Percentiles rank a stretch among this genome's conserved stretches.
Evolutionary conservation across 2,797 vertebrate genomes (phyloP).

Genomic region (Martes flavigula): DNA sequence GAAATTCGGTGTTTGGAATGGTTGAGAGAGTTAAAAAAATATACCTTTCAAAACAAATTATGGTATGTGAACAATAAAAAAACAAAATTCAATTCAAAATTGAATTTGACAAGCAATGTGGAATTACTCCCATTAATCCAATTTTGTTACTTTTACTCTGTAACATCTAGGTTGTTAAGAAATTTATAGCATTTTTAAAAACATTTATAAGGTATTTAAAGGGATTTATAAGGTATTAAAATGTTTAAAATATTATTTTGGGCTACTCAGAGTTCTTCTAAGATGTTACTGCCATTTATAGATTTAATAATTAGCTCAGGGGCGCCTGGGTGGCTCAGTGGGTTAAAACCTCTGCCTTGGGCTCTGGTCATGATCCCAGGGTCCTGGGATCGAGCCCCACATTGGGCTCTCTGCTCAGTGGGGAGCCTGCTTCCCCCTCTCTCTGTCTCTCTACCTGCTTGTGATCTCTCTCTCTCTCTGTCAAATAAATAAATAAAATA

Average conservation of each 20-base stretch:
- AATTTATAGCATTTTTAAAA: not conserved
- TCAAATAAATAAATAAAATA: too few relatives aligned
- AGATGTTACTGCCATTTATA: constrained; percentile 50
- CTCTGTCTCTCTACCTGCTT: too few relatives aligned
- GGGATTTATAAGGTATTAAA: not conserved
- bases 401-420: too few relatives aligned
- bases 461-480: too few relatives aligned
- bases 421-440: too few relatives aligned
- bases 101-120: not conserved
- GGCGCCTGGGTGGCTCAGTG: too few relatives aligned
- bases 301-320: constrained; percentile 59
- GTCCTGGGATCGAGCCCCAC: too few relatives aligned
- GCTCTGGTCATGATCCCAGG: too few relatives aligned
- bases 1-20: not conserved
- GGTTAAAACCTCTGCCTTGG: too few relatives aligned
- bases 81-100: not conserved
- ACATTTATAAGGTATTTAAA: not conserved
- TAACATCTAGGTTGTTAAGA: not conserved
- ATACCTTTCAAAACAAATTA: not conserved
- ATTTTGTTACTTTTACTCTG: not conserved
- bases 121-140: not conserved
- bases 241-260: constrained; percentile 9
- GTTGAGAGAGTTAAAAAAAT: not conserved
- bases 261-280: not conserved
- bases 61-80: not conserved